Base-by-base conservation (phyloP, 2,113 vertebrate genomes). In the Suncus etruscus region DNA sequence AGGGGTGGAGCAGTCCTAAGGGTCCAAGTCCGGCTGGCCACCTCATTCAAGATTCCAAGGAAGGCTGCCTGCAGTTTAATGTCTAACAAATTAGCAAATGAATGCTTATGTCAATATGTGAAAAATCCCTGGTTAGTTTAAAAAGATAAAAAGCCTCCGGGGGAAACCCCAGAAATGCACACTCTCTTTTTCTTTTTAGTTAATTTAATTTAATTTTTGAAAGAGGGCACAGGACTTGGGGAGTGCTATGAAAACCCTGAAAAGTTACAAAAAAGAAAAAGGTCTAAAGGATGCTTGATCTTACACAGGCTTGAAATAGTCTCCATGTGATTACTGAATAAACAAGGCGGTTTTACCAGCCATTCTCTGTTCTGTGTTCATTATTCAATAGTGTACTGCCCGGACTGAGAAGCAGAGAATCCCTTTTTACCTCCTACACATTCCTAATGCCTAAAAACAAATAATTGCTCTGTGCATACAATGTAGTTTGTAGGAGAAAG, bases 91-190 rank as follows among this genome's bases (percentile, higher is more conserved):
- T 98, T 98, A 98, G 97, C 98, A 98, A 98, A 98, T 98, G 98
- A 98, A 98, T 98, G 97, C 97, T 97, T 98, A 98, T 97, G 97
- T 98, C 97, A 98, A 98, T 97, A 98, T 95, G 96, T 96, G 97
- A 97, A 97, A 97, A 97, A 98, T 95, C 97, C 96, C 94, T 96
- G 96, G 96, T 97, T 98, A 96, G 90, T 96, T 96, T 97, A 97
- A 98, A 97, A 95, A 97, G 96, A 97, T 97, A 97, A 96, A 97
- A 97, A 96, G 92, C 89, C 95, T 95, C 92, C 89, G 94, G 93
- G 94, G 94, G 96, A 97, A 96, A 94, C 75, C 84, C 69, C 94
- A 91, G 95, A 98, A 97, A 96, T 73, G 79, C 94, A 96, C 73
- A 66, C 87, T 92, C 96, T 96, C 93, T 97, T 85, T 92, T 48